Percentiles rank a stretch among this genome's conserved stretches.
phyloP scores from a whole-genome alignment of 2,113 vertebrate species.

The Sorex araneus region DNA sequence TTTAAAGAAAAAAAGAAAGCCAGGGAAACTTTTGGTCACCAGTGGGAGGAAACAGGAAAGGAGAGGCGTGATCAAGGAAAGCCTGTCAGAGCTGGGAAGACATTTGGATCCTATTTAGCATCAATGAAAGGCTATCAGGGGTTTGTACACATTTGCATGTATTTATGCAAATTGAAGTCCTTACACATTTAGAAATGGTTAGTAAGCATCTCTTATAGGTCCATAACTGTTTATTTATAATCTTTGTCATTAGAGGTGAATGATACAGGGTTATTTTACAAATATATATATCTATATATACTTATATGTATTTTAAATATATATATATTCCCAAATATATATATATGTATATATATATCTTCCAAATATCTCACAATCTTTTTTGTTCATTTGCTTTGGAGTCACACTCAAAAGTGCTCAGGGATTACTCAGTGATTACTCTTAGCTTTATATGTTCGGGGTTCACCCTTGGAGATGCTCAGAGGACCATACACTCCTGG shows the following conservation, averaged over 20 bases:
- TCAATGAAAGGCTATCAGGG: neutral
- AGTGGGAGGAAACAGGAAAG: neutral
- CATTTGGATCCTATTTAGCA: neutral
- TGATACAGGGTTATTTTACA: too few relatives aligned
- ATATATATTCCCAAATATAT: too few relatives aligned
- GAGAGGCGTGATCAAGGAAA: neutral
- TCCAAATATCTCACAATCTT: neutral
- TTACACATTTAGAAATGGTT: constrained; percentile 18
- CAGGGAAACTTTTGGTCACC: neutral
- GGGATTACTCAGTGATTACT: too few relatives aligned
- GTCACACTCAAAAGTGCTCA: too few relatives aligned
- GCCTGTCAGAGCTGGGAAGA: neutral
- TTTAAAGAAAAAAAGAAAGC: neutral
- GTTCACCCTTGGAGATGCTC: too few relatives aligned
- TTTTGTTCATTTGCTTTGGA: neutral
- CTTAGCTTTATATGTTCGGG: too few relatives aligned
- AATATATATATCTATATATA: too few relatives aligned
- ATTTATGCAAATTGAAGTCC: neutral
- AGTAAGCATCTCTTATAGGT: neutral
- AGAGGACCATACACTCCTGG: too few relatives aligned
- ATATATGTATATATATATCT: too few relatives aligned
- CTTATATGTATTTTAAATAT: too few relatives aligned
- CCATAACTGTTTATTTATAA: neutral
- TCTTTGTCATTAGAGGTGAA: neutral
- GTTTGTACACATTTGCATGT: neutral